Evolutionary conservation across 2,797 vertebrate species (phyloP), one percentile per base, ranked within the genome.

Genomic region (Sus cebifrons): DNA sequence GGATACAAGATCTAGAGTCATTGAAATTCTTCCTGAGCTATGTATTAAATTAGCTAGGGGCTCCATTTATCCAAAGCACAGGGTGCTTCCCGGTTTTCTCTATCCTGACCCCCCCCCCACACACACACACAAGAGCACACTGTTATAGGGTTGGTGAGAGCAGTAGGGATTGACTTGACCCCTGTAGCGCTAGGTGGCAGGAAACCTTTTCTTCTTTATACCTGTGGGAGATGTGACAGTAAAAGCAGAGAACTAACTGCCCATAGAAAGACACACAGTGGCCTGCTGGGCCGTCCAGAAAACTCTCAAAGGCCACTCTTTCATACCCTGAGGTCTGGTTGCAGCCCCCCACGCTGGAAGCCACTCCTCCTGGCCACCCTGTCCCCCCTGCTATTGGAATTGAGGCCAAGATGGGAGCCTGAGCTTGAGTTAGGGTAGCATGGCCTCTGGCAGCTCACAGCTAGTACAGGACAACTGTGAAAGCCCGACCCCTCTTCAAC

Each of bases 251-350:
- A 73, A 73, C 70, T 25, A 52, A 8, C 15, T 56, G 9, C 20
- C 58, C n/a, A 40, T 15, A 78, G 70, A 58, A 92, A 60, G 68
- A 65, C 25, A 2, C 40, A 25, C 6, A 16, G 32, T 18, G 4
- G 21, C 52, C 36, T 5, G 0, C 10, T 21, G 18, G 6, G 6
- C 79, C 32, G 23, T 13, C 54, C 29, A 82, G 15, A 89, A 32
- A 11, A 16, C 36, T 32, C 64, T 83, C 29, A 0, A 5, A 8
- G 56, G 49, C 60, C 62, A 40, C 40, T 16, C 6, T 49, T 29
- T 14, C 3, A 8, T 0, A 16, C 4, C 85, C 10, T 44, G 3
- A 6, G 36, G 18, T 60, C 5, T 20, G 1, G 56, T 5, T 25
- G 44, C 32, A 36, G 67, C 15, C 15, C n/a, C 13, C 1, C 2